Evolutionary conservation across 2,113 vertebrate genomes (phyloP).

Genomic region (Nothoprocta pentlandii): DNA sequence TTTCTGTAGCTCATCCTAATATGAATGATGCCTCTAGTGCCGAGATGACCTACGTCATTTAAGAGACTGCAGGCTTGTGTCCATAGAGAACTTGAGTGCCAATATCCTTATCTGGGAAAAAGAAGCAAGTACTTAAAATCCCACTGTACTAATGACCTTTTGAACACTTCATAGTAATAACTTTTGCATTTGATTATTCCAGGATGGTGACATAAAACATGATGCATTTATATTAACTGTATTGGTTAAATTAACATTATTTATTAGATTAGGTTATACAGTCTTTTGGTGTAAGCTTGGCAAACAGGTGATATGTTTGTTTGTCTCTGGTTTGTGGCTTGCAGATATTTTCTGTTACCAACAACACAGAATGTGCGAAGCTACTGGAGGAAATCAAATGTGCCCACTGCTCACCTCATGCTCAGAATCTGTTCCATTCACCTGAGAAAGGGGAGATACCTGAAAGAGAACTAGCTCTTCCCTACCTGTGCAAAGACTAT

Average conservation of each 20-base stretch:
- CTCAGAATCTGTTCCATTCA: slow-evolving; percentile 93
- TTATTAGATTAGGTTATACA: neutral
- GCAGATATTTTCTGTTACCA: slow-evolving; percentile 95
- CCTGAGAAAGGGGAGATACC: slow-evolving; percentile 85
- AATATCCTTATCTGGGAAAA: neutral
- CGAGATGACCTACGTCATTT: neutral
- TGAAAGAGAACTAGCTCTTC: slow-evolving; percentile 89
- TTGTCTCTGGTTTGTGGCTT: slow-evolving; percentile 81
- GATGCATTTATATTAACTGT: neutral
- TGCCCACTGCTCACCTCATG: slow-evolving; percentile 94
- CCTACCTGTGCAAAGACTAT: slow-evolving; percentile 95
- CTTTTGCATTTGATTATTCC: neutral
- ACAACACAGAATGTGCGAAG: slow-evolving; percentile 96
- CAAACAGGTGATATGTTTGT: slow-evolving; percentile 49
- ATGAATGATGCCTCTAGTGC: neutral
- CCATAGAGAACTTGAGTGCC: neutral
- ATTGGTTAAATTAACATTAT: neutral
- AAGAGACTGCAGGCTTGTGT: neutral
- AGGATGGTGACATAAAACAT: neutral
- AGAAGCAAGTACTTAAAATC: neutral
- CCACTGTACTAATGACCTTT: neutral
- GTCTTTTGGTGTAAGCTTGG: neutral
- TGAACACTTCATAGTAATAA: neutral
- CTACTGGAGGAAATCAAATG: slow-evolving; percentile 98
- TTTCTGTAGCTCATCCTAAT: neutral